Evolutionary conservation across 2,888 invertebrate species (phyloP).

Genomic region (Eupeodes luniger): DNA sequence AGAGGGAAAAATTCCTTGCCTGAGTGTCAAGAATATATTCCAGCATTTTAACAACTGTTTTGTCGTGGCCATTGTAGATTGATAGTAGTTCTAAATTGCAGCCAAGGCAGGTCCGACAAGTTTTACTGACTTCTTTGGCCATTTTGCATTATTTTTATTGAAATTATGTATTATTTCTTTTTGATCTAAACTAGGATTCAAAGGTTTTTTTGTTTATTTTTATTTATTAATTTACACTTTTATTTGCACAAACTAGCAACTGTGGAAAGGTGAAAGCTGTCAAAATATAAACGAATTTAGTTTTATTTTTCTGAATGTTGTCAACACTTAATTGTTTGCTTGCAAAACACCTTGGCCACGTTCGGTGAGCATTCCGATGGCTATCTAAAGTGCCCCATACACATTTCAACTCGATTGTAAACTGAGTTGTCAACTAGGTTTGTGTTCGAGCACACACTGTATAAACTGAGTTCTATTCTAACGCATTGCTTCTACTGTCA

Average conservation of each 20-base stretch:
- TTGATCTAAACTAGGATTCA: neutral
- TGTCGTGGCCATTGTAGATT: slow-evolving; percentile 9
- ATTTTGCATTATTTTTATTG: slow-evolving; percentile 11
- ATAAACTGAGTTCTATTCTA: too few relatives aligned
- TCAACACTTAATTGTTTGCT: neutral
- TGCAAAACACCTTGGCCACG: too few relatives aligned
- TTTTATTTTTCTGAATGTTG: neutral
- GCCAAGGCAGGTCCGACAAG: slow-evolving; percentile 1
- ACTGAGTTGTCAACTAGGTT: too few relatives aligned
- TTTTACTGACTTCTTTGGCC: neutral
- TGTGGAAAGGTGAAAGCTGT: neutral
- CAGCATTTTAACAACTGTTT: slow-evolving; percentile 6
- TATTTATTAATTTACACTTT: neutral
- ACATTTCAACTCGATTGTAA: too few relatives aligned
- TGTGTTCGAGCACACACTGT: too few relatives aligned
- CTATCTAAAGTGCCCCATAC: too few relatives aligned
- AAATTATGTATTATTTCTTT: neutral
- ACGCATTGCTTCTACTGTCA: too few relatives aligned
- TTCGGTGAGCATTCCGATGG: too few relatives aligned
- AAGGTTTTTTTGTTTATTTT: neutral
- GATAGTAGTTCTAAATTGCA: neutral
- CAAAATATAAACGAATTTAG: neutral
- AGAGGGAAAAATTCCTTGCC: neutral
- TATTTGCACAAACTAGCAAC: neutral
- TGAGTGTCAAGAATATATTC: slow-evolving; percentile 9